phyloP scores from a whole-genome alignment of 2,888 invertebrate genomes.

The Hipparchia sbordonii region DNA sequence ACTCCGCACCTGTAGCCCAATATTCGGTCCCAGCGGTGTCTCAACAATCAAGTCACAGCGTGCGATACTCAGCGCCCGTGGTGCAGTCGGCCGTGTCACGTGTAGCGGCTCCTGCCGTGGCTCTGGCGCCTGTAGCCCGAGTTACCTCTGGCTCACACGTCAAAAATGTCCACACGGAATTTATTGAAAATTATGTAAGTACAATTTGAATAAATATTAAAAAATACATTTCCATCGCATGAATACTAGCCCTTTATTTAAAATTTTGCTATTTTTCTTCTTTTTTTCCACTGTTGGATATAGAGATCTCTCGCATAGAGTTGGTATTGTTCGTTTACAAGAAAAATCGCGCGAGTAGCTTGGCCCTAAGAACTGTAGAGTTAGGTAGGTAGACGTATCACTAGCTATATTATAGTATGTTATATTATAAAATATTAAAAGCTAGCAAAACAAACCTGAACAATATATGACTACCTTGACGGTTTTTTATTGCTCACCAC shows the following conservation, averaged over 20 bases:
- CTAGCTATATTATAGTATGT: not conserved
- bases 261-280: too few relatives aligned
- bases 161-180: constrained; percentile 83
- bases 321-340: too few relatives aligned
- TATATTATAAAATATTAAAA: not conserved
- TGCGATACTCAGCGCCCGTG: constrained; percentile 38
- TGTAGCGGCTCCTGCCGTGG: constrained; percentile 45
- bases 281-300: too few relatives aligned
- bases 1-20: constrained; percentile 45
- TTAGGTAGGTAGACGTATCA: not conserved
- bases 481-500: constrained; percentile 9
- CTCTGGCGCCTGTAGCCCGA: constrained; percentile 43
- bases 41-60: constrained; percentile 37
- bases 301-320: too few relatives aligned
- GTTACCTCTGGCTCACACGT: constrained; percentile 49
- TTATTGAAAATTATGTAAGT: constrained; percentile 86
- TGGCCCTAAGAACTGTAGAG: not conserved
- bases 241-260: too few relatives aligned
- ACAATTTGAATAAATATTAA: not conserved
- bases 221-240: not conserved
- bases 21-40: constrained; percentile 41
- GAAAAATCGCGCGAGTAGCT: too few relatives aligned
- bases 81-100: constrained; percentile 35
- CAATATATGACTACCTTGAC: constrained; percentile 17
- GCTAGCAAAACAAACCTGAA: not conserved